phyloP scores from a whole-genome alignment of 2,113 vertebrate genomes.

The Gymnarchus niloticus region DNA sequence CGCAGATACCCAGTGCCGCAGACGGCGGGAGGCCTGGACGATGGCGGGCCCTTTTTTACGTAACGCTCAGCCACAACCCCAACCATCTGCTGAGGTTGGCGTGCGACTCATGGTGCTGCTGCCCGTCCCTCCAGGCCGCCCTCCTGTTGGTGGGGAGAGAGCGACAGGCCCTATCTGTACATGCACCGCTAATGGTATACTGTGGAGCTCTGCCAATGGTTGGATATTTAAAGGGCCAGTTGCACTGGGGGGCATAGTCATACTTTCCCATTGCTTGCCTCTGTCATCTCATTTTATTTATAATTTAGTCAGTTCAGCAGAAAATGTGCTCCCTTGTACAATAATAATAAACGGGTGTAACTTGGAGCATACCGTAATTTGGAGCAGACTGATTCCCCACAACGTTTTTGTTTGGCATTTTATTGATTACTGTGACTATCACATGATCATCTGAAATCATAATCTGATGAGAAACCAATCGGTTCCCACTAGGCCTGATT shows the following conservation, averaged over 20 bases:
- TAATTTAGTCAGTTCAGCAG: not conserved
- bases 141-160: conserved; percentile 13
- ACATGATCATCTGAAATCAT: not conserved
- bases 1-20: not conserved
- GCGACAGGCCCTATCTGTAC: not conserved
- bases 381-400: not conserved
- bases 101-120: not conserved
- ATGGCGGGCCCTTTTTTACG: conserved; percentile 11
- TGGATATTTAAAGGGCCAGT: not conserved
- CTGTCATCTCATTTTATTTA: conserved; percentile 3
- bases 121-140: not conserved
- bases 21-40: conserved; percentile 6
- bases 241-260: not conserved
- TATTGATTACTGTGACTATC: not conserved
- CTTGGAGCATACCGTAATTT: too few relatives aligned
- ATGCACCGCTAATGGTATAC: not conserved
- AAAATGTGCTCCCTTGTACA: not conserved
- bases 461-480: not conserved
- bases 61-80: conserved; percentile 24
- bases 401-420: not conserved
- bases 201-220: not conserved
- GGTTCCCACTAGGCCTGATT: not conserved
- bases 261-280: not conserved
- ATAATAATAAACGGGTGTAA: not conserved
- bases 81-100: conserved; percentile 24